Evolutionary conservation across 1,140 invertebrate species (phyloP).

Genomic region (Pseudomyrmex pallidus): DNA sequence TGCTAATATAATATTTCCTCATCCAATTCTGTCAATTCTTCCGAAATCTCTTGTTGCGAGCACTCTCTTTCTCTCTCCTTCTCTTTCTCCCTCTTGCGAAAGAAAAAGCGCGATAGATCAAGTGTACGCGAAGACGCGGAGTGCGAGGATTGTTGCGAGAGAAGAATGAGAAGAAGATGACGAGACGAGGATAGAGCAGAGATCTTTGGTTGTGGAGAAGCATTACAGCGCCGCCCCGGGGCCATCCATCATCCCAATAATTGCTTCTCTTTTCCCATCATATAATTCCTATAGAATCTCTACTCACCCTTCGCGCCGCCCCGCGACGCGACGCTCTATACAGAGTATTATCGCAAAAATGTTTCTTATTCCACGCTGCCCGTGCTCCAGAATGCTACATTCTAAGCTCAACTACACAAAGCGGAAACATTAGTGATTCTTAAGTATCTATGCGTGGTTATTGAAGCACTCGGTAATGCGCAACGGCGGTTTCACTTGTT

Average conservation of each 20-base stretch:
- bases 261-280: constrained; percentile 84
- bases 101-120: constrained; percentile 52
- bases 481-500: constrained; percentile 44
- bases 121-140: constrained; percentile 33
- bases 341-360: constrained; percentile 57
- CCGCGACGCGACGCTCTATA: constrained; percentile 39
- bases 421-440: constrained; percentile 83
- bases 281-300: constrained; percentile 82
- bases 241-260: constrained; percentile 85
- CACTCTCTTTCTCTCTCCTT: not conserved
- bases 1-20: constrained; percentile 47
- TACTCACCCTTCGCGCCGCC: constrained; percentile 41
- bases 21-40: constrained; percentile 51
- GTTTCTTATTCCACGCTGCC: constrained; percentile 58
- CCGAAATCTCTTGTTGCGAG: constrained; percentile 42
- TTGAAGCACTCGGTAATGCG: constrained; percentile 1
- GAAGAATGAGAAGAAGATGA: constrained; percentile 67
- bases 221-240: constrained; percentile 80
- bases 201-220: constrained; percentile 81
- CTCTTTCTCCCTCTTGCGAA: constrained; percentile 23
- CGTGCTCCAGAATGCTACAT: constrained; percentile 28
- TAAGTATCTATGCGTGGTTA: constrained; percentile 76
- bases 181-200: constrained; percentile 63
- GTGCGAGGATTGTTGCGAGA: constrained; percentile 59
- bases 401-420: constrained; percentile 35